Evolutionary conservation across 2,797 vertebrate species (phyloP).

Genomic region (Aplochiton taeniatus): DNA sequence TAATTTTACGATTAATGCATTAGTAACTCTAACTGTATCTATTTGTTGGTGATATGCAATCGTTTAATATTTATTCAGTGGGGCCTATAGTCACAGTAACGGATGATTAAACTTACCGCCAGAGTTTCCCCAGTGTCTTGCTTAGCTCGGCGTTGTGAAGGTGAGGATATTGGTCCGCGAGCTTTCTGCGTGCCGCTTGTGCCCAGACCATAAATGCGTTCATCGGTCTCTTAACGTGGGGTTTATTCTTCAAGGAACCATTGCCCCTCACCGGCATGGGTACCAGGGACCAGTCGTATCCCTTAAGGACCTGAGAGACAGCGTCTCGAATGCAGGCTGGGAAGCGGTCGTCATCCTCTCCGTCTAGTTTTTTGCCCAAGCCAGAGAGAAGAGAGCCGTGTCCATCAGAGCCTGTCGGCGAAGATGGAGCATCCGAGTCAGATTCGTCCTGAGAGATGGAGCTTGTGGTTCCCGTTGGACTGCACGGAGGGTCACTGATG

Average conservation of each 20-base stretch:
- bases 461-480: conserved; percentile 87
- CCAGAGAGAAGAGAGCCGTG: conserved; percentile 66
- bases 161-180: conserved; percentile 94
- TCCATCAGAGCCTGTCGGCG: conserved; percentile 81
- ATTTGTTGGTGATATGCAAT: no score
- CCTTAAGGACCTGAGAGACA: conserved; percentile 95
- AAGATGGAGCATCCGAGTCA: conserved; percentile 91
- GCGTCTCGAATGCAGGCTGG: conserved; percentile 96
- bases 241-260: conserved; percentile 89
- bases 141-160: conserved; percentile 96
- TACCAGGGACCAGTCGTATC: conserved; percentile 97
- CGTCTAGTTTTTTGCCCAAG: conserved; percentile 77
- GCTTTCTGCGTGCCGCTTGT: conserved; percentile 89
- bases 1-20: no score
- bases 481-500: conserved; percentile 83
- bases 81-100: background rate
- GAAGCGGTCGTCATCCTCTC: conserved; percentile 91
- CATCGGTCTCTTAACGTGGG: conserved; percentile 93
- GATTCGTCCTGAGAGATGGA: conserved; percentile 92
- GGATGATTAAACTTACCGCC: conserved; percentile 81
- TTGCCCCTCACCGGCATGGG: conserved; percentile 92
- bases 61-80: no score
- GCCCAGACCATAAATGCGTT: conserved; percentile 96
- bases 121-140: conserved; percentile 94
- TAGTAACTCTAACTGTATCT: no score